Base-by-base conservation (phyloP, 2,797 vertebrate genomes). In the Tinamus major region DNA sequence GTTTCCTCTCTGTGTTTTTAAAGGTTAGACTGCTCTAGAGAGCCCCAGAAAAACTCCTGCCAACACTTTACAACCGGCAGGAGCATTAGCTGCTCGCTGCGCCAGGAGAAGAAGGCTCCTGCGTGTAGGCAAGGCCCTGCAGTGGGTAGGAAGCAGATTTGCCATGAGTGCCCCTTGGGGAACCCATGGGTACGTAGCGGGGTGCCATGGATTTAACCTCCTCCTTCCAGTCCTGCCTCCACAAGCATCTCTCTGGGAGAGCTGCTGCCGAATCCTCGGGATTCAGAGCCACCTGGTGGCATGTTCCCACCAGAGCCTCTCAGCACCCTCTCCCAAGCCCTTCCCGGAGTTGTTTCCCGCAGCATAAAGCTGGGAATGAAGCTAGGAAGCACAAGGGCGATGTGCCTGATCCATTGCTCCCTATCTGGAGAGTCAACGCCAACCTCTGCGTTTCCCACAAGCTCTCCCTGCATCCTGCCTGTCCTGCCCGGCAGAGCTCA, bases 251-350 rank as follows among this genome's bases (percentile, higher is more conserved):
- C 35, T 29, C 68, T 15, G 24, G 18, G 21, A 81, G 44, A 64
- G 24, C 13, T 15, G 64, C 58, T 68, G 62, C 58, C 64, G 58
- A 83, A 85, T 85, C 46, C 58, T 51, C 65, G 87, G 91, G 65
- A 90, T 90, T 87, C 72, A 91, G 93, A 95, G 94, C 93, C 94
- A 94, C 94, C 94, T 95, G 93, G 93, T 95, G 94, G 96, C 75
- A 79, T 4, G 18, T 59, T 94, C 53, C 79, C 64, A 89, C 18
- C n/a, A 85, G 37, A n/a, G 5, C 33, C 48, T 79, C 29, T 53
- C 19, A 49, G 44, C 55, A 86, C 17, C 56, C 24, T 83, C 4
- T 0, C 12, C 23, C 56, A 86, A 85, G 91, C n/a, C 6, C 31
- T 88, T 96, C 53, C 20, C 6, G 10, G 6, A 53, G 56, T 2